These are phyloP conservation scores for Phenganax marumi DNA, from an alignment of 92 coral and sea anemone species.

Conservation along the genomic window DNA sequence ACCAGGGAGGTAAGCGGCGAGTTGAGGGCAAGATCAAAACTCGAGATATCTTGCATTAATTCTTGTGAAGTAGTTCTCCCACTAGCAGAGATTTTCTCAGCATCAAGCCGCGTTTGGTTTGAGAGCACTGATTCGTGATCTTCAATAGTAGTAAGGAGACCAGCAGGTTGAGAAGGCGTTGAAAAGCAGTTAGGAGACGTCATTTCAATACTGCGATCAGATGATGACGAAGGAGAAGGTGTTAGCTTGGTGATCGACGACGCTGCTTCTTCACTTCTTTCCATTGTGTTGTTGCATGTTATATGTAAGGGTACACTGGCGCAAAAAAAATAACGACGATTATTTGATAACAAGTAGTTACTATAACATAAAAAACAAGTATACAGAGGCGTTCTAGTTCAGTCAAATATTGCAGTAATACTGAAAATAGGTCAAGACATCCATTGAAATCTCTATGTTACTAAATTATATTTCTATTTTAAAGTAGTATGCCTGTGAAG, in stretches of 20 bases:
- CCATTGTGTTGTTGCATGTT: conserved; percentile 18
- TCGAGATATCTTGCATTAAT: background rate
- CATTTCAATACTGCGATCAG: conserved; percentile 15
- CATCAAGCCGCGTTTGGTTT: too few species aligned
- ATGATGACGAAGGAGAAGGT: conserved; percentile 25
- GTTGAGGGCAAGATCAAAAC: background rate
- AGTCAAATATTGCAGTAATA: too few species aligned
- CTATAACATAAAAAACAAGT: too few species aligned
- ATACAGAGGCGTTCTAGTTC: too few species aligned
- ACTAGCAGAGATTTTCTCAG: too few species aligned
- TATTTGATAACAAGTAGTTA: too few species aligned
- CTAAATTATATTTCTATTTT: too few species aligned
- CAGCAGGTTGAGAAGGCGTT: background rate
- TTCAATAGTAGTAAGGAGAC: background rate
- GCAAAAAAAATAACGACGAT: background rate
- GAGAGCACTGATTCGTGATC: background rate
- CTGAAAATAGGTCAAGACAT: too few species aligned
- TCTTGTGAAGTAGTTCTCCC: too few species aligned
- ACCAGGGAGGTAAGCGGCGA: background rate
- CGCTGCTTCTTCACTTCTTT: conserved; percentile 22
- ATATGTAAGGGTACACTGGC: conserved; percentile 22
- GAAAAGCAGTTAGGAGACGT: background rate
- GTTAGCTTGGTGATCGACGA: conserved; percentile 24
- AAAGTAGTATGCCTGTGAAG: too few species aligned
- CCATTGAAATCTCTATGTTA: too few species aligned